Evolutionary conservation across 2,797 vertebrate species (phyloP), one percentile per base, ranked within the genome.

Genomic region (Phataginus tetradactyla): DNA sequence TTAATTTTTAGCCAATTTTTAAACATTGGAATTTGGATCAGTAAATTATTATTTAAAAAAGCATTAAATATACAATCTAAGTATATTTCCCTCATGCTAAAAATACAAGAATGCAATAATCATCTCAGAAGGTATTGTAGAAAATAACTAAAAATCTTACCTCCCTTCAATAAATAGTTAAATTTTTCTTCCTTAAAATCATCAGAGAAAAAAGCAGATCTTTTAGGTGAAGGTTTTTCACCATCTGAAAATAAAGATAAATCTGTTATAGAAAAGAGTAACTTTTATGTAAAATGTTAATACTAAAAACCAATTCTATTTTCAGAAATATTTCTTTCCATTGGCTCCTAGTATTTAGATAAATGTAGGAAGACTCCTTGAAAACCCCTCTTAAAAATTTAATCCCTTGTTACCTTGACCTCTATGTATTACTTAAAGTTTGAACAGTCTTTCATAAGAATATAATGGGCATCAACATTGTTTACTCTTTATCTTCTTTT

Each of bases 121-220:
- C n/a, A 88, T 81, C 72, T 32, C 94, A 25, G 75, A 51, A 90
- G 59, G 4, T 95, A 90, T 94, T 83, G 64, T 32, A 21, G 34
- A 95, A 90, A 98, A 93, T 96, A 83, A 96, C 63, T 13, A 95
- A 55, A 96, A 95, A 7, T 91, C 95, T 98, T 98, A 99, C 98
- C 98, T 98, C 89, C 83, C 32, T 91, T 97, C 66, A 89, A 57
- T 72, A 97, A 97, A 91, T 87, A 84, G 77, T 71, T 95, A 59
- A 51, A 91, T 92, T 93, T 96, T 78, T 97, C 98, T 77, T 95
- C 97, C 53, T 85, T 94, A 88, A 77, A 34, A 20, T 85, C 45
- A 18, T 71, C 42, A 74, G 90, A 61, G 29, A 63, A 84, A 91
- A 97, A 97, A 34, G 94, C 91, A 92, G 95, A 77, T 21, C 96